Percentiles rank a stretch among this genome's conserved stretches.
phyloP scores from a whole-genome alignment of 1,140 invertebrate genomes.

The Telenomus remus region DNA sequence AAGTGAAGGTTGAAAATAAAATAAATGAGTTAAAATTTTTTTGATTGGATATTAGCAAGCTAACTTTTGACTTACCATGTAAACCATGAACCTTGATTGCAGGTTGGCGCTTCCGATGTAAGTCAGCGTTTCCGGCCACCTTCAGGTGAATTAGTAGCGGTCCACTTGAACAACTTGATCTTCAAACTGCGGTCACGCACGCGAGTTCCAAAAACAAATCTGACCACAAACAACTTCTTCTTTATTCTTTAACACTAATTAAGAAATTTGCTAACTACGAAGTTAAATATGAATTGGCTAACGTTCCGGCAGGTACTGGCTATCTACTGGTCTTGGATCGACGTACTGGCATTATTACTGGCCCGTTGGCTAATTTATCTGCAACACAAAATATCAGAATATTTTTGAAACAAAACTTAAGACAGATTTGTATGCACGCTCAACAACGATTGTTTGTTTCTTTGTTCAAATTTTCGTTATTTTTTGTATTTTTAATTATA shows the following conservation, averaged over 20 bases:
- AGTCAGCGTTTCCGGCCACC: conserved; percentile 74
- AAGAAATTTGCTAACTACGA: conserved; percentile 63
- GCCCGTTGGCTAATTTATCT: conserved; percentile 68
- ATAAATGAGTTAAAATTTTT: no score
- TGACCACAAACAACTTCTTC: conserved; percentile 14
- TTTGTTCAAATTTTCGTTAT: no score
- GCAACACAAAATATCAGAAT: conserved; percentile 7
- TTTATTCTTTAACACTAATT: conserved; percentile 17
- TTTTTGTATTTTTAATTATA: no score
- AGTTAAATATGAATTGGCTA: conserved; percentile 67
- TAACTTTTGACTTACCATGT: conserved; percentile 75
- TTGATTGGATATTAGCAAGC: no score
- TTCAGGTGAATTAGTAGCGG: conserved; percentile 58
- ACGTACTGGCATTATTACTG: conserved; percentile 75
- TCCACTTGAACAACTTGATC: conserved; percentile 6
- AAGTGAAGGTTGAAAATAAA: no score
- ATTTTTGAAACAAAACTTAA: no score
- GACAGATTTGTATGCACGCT: no score
- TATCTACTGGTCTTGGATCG: conserved; percentile 70
- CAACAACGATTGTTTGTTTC: no score
- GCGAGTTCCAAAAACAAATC: conserved; percentile 26
- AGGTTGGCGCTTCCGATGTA: conserved; percentile 75
- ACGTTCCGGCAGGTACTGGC: conserved; percentile 63
- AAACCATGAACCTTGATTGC: conserved; percentile 78
- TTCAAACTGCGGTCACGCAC: conserved; percentile 28